Percentiles rank a stretch among this genome's conserved stretches.
Conservation (phyloP, 1,140 invertebrate species). For the Andrena cerasifolii region DNA sequence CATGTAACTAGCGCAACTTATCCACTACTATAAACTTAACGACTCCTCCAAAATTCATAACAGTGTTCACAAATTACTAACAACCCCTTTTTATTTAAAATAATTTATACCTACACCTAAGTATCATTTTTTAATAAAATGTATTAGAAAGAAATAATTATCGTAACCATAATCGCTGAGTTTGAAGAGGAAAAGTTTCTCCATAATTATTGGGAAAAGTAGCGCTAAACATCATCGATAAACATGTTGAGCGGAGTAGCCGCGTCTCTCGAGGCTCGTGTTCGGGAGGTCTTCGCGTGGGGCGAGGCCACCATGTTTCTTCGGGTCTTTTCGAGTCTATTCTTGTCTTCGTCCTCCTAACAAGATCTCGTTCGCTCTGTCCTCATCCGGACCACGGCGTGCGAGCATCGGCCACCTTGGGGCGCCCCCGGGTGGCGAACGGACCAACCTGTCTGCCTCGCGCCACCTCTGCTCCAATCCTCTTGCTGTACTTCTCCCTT, state of each 20-base stretch:
- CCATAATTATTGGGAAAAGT: constrained; percentile 1
- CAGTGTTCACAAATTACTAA: no score
- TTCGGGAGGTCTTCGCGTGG: constrained; percentile 81
- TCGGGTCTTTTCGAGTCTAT: constrained; percentile 58
- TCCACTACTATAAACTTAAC: background rate
- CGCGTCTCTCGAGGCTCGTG: constrained; percentile 65
- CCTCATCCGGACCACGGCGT: constrained; percentile 66
- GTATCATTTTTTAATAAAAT: no score
- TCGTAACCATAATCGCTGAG: background rate
- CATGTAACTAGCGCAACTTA: background rate
- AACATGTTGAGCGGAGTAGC: constrained; percentile 56
- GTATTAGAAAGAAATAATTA: no score
- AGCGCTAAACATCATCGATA: constrained; percentile 51
- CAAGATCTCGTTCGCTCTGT: constrained; percentile 26
- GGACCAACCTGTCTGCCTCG: constrained; percentile 73
- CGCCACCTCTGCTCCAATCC: constrained; percentile 62
- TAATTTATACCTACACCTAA: no score
- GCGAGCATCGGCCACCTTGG: constrained; percentile 78
- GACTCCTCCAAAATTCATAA: background rate
- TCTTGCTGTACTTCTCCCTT: constrained; percentile 39
- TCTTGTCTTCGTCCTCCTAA: constrained; percentile 51
- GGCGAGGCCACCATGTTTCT: constrained; percentile 82
- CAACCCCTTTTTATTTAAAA: no score
- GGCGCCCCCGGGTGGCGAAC: constrained; percentile 80
- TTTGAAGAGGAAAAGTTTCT: background rate